A percentile compares a stretch with the other conserved stretches of the same genome.
These are phyloP conservation scores for Candidula unifasciata DNA, from an alignment of 2,888 invertebrate species.

Conservation along the genomic window DNA sequence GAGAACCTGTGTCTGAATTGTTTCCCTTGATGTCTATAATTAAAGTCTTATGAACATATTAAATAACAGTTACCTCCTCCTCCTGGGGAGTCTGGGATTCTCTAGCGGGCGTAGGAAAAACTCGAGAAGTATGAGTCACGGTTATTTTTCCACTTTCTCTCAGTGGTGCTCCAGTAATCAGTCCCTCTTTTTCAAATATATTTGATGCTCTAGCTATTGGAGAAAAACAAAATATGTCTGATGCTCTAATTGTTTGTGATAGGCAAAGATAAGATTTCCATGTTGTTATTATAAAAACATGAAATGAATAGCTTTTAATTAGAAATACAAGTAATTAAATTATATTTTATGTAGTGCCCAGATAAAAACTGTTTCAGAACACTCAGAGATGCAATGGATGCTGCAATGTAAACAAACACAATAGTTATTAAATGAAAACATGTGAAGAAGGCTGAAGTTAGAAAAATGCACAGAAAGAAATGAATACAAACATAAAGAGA, in stretches of 20 bases:
- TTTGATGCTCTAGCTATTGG: constrained; percentile 54
- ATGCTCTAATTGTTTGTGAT: background rate
- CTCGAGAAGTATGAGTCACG: constrained; percentile 76
- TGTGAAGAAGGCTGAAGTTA: too few relatives aligned
- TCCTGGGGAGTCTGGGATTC: constrained; percentile 80
- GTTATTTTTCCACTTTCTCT: constrained; percentile 81
- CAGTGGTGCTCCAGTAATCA: constrained; percentile 57
- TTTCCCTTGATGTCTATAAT: too few relatives aligned
- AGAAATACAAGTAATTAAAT: too few relatives aligned
- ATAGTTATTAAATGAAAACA: too few relatives aligned
- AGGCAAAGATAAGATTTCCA: background rate
- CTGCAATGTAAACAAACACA: too few relatives aligned
- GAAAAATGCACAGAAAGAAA: too few relatives aligned
- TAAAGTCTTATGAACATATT: too few relatives aligned
- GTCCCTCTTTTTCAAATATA: constrained; percentile 70
- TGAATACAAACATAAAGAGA: background rate
- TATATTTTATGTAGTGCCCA: too few relatives aligned
- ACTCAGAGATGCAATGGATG: too few relatives aligned
- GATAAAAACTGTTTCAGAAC: too few relatives aligned
- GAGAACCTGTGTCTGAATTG: too few relatives aligned
- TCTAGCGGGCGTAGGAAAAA: constrained; percentile 89
- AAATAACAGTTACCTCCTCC: constrained; percentile 80
- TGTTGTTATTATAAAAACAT: background rate
- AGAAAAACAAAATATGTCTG: background rate
- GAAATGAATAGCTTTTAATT: background rate